These are phyloP conservation scores for Syritta pipiens DNA, from an alignment of 2,888 invertebrate genomes.

Conservation along the genomic window DNA sequence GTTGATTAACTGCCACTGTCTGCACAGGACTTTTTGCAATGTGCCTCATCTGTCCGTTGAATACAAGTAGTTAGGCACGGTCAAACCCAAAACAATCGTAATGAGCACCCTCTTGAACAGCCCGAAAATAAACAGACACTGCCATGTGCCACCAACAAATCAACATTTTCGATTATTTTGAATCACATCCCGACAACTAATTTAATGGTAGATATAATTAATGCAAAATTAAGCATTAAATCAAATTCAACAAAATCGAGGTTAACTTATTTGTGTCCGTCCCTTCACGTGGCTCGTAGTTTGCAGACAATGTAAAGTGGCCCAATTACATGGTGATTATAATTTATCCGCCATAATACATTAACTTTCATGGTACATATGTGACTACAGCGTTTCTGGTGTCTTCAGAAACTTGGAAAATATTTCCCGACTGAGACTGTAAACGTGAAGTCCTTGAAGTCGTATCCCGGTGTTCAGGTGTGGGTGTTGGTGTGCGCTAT, in stretches of 20 bases:
- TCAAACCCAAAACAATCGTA: too few relatives aligned
- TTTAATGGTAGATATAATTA: slow-evolving; percentile 63
- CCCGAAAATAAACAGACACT: too few relatives aligned
- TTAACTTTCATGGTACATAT: slow-evolving; percentile 68
- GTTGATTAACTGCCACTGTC: too few relatives aligned
- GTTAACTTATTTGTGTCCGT: slow-evolving; percentile 23
- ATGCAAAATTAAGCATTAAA: slow-evolving; percentile 67
- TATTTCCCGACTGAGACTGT: slow-evolving; percentile 8
- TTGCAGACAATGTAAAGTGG: slow-evolving; percentile 39
- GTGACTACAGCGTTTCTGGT: slow-evolving; percentile 42
- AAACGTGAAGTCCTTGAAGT: slow-evolving; percentile 5
- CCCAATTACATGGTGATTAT: slow-evolving; percentile 63
- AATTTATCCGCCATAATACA: slow-evolving; percentile 65
- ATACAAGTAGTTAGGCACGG: too few relatives aligned
- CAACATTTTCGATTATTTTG: slow-evolving; percentile 42
- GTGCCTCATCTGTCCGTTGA: too few relatives aligned
- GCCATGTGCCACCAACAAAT: too few relatives aligned
- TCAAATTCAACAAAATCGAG: slow-evolving; percentile 48
- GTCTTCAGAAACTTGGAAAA: slow-evolving; percentile 41
- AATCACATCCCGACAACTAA: slow-evolving; percentile 55
- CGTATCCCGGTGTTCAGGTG: slow-evolving; percentile 1
- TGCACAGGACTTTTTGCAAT: too few relatives aligned
- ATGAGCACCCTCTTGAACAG: too few relatives aligned
- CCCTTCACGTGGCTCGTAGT: slow-evolving; percentile 1
- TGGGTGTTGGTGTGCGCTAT: slow-evolving; percentile 17